Base-by-base conservation (phyloP, 1,140 invertebrate genomes). In the Drosophila athabasca region DNA sequence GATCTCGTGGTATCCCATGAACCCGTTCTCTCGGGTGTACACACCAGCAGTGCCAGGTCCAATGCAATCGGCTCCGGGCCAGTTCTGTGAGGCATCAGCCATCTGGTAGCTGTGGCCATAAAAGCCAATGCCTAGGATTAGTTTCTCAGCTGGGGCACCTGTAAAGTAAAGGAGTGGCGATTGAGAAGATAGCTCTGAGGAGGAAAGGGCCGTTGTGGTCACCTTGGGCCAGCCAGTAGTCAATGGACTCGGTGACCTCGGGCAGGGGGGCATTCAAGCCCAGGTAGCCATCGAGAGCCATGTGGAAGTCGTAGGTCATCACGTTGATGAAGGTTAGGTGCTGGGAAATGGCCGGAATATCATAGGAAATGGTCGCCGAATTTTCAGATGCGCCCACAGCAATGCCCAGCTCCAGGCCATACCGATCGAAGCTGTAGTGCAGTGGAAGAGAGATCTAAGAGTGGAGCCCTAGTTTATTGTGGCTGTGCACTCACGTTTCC, bases 1-100 rank as follows among this genome's bases (percentile, higher is more conserved):
- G 77, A 94, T 94, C 84, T 97, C 96, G 83, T 97, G 95, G 81
- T 96, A 98, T n/a, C 96, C 95, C 55, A 96, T 92, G 54, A 94
- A 93, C 6, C 97, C 97, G 17, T 82, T 78, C 61, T 95, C 93
- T 2, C 90, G 78, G 0, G 96, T 97, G 65, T 95, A 96, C 1
- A 93, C 93, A 3, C 97, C 97, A 9, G 93, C 92, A 1, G 89
- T 75, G 6, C 95, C 95, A 3, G 93, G 83, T 6, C 94, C 93
- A 29, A 52, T 92, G 6, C 93, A 92, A 1, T 93, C 88, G 1
- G 94, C 93, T 13, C 93, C 92, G 1, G 95, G 90, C 8, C 83
- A 92, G 35, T 93, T 92, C 1, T 92, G 58, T 0, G 77, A 79
- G 0, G 90, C 51, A 78, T 94, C 91, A 8, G 65, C 46, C 24